Conservation (phyloP, 2,113 vertebrate genomes). For the Pelusios castaneus region DNA sequence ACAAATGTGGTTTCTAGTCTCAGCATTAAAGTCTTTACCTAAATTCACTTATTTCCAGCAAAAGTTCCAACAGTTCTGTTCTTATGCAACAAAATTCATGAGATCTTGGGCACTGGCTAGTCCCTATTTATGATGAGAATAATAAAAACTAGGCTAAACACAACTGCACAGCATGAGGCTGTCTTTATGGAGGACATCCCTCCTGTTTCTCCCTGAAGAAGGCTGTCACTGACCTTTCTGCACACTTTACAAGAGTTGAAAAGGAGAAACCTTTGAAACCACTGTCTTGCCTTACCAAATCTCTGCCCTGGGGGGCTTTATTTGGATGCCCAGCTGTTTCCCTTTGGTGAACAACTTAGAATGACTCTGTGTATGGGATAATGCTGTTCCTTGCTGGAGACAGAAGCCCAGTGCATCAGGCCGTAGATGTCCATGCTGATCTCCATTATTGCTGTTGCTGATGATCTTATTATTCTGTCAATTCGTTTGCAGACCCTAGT, state of each 20-base stretch:
- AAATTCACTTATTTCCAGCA: neutral
- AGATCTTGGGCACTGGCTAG: neutral
- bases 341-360: neutral
- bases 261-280: neutral
- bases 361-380: neutral
- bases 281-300: neutral
- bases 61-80: constrained; percentile 4
- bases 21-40: neutral
- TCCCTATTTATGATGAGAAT: neutral
- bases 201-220: neutral
- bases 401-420: neutral
- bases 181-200: neutral
- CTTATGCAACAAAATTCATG: neutral
- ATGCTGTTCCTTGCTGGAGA: neutral
- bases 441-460: neutral
- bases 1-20: neutral
- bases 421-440: neutral
- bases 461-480: neutral
- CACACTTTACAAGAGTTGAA: constrained; percentile 2
- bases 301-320: neutral
- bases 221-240: neutral
- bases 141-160: constrained; percentile 23
- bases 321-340: neutral
- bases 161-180: neutral
- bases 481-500: neutral